These are phyloP conservation scores for Lutjanus campechanus DNA, from an alignment of 2,797 vertebrate species.

Conservation along the genomic window DNA sequence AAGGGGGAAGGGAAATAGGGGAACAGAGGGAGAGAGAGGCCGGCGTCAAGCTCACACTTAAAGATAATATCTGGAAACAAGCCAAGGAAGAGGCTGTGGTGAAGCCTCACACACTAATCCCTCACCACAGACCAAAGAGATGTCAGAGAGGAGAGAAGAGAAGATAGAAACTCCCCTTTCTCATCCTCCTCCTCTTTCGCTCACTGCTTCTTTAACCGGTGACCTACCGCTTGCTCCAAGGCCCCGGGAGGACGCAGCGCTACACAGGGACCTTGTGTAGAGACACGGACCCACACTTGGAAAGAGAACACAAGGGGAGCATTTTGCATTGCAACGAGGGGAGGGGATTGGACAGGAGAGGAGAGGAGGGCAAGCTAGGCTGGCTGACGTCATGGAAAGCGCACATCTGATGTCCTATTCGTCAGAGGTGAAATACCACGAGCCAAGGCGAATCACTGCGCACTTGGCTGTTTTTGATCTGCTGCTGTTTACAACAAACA, in stretches of 20 bases:
- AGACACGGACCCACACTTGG: slow-evolving; percentile 42
- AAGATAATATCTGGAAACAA: slow-evolving; percentile 79
- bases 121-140: slow-evolving; percentile 59
- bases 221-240: slow-evolving; percentile 47
- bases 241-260: slow-evolving; percentile 47
- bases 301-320: slow-evolving; percentile 41
- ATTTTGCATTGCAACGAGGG: slow-evolving; percentile 46
- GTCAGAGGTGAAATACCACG: slow-evolving; percentile 64
- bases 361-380: slow-evolving; percentile 36
- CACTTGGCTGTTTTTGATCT: slow-evolving; percentile 62
- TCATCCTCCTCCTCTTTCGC: slow-evolving; percentile 31
- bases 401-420: slow-evolving; percentile 62
- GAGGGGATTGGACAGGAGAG: slow-evolving; percentile 43
- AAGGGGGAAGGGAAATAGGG: slow-evolving; percentile 39
- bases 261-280: slow-evolving; percentile 47
- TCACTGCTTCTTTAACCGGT: slow-evolving; percentile 52
- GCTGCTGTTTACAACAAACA: slow-evolving; percentile 50
- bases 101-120: slow-evolving; percentile 68
- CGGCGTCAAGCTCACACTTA: slow-evolving; percentile 61
- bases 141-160: slow-evolving; percentile 55
- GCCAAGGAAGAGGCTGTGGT: slow-evolving; percentile 62
- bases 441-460: slow-evolving; percentile 56
- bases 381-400: slow-evolving; percentile 74
- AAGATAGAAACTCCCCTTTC: slow-evolving; percentile 55
- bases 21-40: slow-evolving; percentile 40